Evolutionary conservation across 2,888 invertebrate species (phyloP), one percentile per base, ranked within the genome.

Genomic region (Metopia argyrocephala): DNA sequence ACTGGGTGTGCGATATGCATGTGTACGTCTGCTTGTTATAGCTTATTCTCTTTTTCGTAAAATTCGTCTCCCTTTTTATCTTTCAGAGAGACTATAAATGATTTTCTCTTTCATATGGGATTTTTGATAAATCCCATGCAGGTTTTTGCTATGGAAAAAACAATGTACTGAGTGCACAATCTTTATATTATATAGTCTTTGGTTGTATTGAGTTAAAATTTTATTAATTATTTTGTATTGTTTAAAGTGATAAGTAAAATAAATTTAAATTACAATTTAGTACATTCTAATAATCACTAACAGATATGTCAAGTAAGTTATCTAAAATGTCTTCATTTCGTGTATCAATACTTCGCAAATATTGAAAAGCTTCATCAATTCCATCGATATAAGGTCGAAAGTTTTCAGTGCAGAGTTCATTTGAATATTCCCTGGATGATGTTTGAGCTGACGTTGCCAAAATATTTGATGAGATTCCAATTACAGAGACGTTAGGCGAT

Each of bases 321-420:
- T 89, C 89, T 52, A 89, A 84, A 66, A 88, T 79, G 75, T 89
- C 89, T 38, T 89, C 89, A 25, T 85, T 86, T 9, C 86, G 85
- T 74, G 82, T 86, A 28, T 88, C 89, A 48, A 85, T 85, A 61
- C 83, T 86, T 6, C 87, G 85, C 3, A 89, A 76, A 75, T 86
- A 89, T 52, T 87, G 87, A 73, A 87, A 89, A 7, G 87, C 86
- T 45, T 89, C 89, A 65, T 89, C 89, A 5, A 87, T 86, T 5
- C 85, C 86, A 57, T 88, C 88, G 46, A 87, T 86, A 18, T 86
- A 86, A 1, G 88, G 85, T 0, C 87, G 86, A 65, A 87, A 88
- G 69, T 83, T 86, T 20, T 83, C 83, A n/a, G 57, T 75, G 2
- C 65, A 57, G 6, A 68, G 23, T n/a, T 54, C 62, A 54, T 54